Conservation (phyloP, 2,888 invertebrate species). For the Entomobrya multifasciata region DNA sequence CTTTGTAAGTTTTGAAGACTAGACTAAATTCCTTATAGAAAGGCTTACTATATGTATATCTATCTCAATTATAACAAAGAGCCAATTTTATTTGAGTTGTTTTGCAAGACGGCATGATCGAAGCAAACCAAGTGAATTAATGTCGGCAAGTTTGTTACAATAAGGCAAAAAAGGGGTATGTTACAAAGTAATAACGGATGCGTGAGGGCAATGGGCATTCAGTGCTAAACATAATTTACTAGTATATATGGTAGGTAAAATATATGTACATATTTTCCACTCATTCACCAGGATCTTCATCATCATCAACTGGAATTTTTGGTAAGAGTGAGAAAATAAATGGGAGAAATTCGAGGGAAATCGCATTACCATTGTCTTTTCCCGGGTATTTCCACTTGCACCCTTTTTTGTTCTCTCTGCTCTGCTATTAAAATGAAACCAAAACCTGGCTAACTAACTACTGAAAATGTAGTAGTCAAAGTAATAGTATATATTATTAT, state of each 20-base stretch:
- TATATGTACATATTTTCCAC: neutral
- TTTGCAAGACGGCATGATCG: too few species aligned
- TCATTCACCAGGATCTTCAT: neutral
- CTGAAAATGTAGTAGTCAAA: neutral
- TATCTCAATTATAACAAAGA: too few species aligned
- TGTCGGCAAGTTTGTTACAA: constrained; percentile 10
- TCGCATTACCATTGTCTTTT: constrained; percentile 44
- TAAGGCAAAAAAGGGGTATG: neutral
- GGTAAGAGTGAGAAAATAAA: constrained; percentile 46
- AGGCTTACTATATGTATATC: too few species aligned
- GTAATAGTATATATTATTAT: constrained; percentile 26
- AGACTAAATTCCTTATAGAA: too few species aligned
- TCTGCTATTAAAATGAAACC: neutral
- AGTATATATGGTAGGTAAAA: too few species aligned
- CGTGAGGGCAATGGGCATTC: neutral
- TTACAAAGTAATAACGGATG: neutral
- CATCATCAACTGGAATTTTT: constrained; percentile 30
- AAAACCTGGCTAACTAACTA: constrained; percentile 9
- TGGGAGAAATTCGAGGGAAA: constrained; percentile 38
- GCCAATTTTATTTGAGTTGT: too few species aligned
- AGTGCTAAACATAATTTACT: neutral
- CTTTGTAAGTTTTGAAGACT: neutral
- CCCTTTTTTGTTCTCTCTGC: neutral
- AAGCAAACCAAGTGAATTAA: constrained; percentile 36
- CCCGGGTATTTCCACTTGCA: neutral